A percentile compares a stretch with the other conserved stretches of the same genome.
These are phyloP conservation scores for Antheraea yamamai DNA, from an alignment of 2,888 invertebrate genomes.

Conservation along the genomic window DNA sequence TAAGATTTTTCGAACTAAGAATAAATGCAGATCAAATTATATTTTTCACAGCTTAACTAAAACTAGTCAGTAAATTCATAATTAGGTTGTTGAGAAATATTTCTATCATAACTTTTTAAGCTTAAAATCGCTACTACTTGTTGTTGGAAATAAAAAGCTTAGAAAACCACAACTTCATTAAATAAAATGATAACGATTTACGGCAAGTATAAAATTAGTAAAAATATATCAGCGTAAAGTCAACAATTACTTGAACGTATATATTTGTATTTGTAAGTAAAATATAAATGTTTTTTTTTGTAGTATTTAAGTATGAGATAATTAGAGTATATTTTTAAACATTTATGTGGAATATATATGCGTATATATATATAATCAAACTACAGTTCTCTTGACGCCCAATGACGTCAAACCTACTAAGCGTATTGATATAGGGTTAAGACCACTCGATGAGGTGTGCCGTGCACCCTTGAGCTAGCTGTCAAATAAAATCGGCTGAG, in stretches of 20 bases:
- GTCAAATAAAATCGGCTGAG: no score
- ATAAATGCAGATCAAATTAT: neutral
- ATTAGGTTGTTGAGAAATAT: neutral
- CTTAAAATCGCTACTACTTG: neutral
- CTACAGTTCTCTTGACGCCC: no score
- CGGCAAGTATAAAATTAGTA: neutral
- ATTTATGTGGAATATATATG: neutral
- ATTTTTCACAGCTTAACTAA: neutral
- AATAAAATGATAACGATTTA: neutral
- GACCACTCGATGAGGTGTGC: no score
- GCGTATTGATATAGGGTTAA: no score
- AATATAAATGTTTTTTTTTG: neutral
- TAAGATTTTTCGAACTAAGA: neutral
- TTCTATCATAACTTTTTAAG: neutral
- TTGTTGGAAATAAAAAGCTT: neutral
- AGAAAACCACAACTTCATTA: neutral
- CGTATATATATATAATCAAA: neutral
- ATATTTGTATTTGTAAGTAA: neutral
- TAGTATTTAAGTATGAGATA: neutral
- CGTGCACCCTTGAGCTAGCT: no score
- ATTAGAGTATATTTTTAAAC: neutral
- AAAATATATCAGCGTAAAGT: constrained; percentile 1
- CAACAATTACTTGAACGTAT: neutral
- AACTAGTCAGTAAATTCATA: neutral
- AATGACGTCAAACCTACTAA: no score